Evolutionary conservation across 2,797 vertebrate species (phyloP).

Genomic region (Oreonectes daqikongensis): DNA sequence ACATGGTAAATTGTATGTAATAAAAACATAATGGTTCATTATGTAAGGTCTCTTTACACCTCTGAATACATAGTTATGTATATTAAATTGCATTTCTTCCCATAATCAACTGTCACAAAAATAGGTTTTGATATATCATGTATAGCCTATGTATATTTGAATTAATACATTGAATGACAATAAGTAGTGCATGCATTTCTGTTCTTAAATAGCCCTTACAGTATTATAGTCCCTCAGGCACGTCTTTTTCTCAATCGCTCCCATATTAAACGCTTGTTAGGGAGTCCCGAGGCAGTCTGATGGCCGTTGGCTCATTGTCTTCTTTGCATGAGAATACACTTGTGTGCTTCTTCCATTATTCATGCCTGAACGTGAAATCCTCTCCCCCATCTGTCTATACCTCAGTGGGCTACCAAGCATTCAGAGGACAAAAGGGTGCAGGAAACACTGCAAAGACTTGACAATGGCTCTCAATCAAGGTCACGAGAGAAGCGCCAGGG

Average conservation of each 20-base stretch:
- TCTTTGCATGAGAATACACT: slow-evolving; percentile 54
- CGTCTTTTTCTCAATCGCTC: slow-evolving; percentile 43
- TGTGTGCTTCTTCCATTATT: slow-evolving; percentile 51
- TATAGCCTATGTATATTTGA: slow-evolving; percentile 1
- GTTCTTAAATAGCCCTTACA: slow-evolving; percentile 6
- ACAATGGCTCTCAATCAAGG: slow-evolving; percentile 55
- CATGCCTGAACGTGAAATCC: slow-evolving; percentile 35
- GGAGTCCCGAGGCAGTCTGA: slow-evolving; percentile 34
- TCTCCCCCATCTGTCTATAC: slow-evolving; percentile 28
- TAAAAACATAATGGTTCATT: too few relatives aligned
- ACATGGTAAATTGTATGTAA: too few relatives aligned
- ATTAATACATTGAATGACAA: not conserved
- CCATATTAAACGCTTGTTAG: slow-evolving; percentile 46
- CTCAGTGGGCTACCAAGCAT: slow-evolving; percentile 42
- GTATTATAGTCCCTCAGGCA: slow-evolving; percentile 23
- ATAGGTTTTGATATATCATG: too few relatives aligned
- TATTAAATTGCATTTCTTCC: too few relatives aligned
- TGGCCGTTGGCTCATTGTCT: slow-evolving; percentile 45
- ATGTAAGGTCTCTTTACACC: too few relatives aligned
- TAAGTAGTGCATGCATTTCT: not conserved
- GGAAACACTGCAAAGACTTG: slow-evolving; percentile 50
- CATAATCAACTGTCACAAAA: too few relatives aligned
- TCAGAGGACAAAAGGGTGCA: slow-evolving; percentile 52
- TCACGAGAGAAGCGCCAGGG: slow-evolving; percentile 43
- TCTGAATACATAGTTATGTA: too few relatives aligned